These are phyloP conservation scores for Coranthus polyacanthus DNA, from an alignment of 2,797 vertebrate genomes.

Conservation along the genomic window DNA sequence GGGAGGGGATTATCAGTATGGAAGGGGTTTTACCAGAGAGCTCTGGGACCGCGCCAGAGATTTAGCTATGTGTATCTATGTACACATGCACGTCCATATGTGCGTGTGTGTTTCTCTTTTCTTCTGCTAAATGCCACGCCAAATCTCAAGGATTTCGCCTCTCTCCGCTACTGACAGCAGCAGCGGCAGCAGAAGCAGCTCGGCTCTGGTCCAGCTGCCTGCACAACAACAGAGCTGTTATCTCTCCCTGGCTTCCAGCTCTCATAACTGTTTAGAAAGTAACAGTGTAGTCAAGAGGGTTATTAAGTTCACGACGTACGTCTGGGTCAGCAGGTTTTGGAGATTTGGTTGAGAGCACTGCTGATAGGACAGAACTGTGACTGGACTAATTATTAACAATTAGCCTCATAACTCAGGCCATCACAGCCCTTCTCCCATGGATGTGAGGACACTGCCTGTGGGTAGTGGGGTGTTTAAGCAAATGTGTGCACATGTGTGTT, in stretches of 20 bases:
- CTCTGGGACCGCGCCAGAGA: slow-evolving; percentile 27
- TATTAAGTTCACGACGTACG: slow-evolving; percentile 45
- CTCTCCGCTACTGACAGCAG: neutral
- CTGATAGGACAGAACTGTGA: slow-evolving; percentile 66
- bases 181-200: slow-evolving; percentile 5
- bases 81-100: neutral
- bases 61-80: slow-evolving; percentile 26
- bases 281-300: slow-evolving; percentile 32
- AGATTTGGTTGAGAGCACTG: slow-evolving; percentile 64
- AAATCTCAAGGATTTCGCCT: slow-evolving; percentile 36
- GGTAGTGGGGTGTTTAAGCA: slow-evolving; percentile 15
- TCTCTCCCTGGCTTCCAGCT: slow-evolving; percentile 31
- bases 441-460: slow-evolving; percentile 17
- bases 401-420: slow-evolving; percentile 13
- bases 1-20: slow-evolving; percentile 47
- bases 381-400: slow-evolving; percentile 76
- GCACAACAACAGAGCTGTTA: slow-evolving; percentile 36
- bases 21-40: slow-evolving; percentile 21
- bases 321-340: slow-evolving; percentile 70
- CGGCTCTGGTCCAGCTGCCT: slow-evolving; percentile 24
- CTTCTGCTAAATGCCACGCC: neutral
- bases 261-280: slow-evolving; percentile 47
- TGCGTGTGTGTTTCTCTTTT: neutral
- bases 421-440: slow-evolving; percentile 5
- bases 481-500: slow-evolving; percentile 17